A percentile compares a stretch with the other conserved stretches of the same genome.
Evolutionary conservation across 2,113 vertebrate genomes (phyloP).

Genomic region (Todiramphus chloris): DNA sequence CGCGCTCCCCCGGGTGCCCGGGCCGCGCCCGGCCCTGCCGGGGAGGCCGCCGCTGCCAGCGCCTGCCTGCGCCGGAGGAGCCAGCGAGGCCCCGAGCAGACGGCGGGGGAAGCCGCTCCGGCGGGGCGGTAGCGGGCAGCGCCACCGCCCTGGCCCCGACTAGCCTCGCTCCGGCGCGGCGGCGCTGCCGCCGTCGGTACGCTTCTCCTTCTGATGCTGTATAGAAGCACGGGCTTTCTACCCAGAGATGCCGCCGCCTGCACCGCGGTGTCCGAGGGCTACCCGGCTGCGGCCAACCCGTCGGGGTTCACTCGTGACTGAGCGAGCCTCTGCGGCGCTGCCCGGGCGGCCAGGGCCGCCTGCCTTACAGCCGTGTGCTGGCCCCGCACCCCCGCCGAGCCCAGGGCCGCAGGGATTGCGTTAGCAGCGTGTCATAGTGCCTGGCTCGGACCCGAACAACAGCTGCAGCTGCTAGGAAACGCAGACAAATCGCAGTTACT

Average conservation of each 20-base stretch:
- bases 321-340: background rate
- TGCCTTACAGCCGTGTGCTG: accelerated
- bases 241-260: background rate
- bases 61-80: too few species aligned
- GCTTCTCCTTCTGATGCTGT: accelerated
- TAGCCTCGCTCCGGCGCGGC: too few species aligned
- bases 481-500: background rate
- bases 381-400: background rate
- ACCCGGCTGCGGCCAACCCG: background rate
- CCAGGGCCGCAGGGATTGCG: accelerated
- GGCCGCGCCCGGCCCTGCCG: too few species aligned
- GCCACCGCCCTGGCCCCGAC: background rate
- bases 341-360: background rate
- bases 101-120: background rate
- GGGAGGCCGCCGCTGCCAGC: too few species aligned
- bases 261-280: background rate
- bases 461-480: accelerated
- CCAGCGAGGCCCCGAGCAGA: background rate
- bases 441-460: background rate
- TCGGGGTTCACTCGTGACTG: accelerated
- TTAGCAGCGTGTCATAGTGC: accelerated
- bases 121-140: background rate
- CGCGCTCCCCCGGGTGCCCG: too few species aligned
- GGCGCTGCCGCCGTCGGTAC: background rate
- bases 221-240: accelerated